phyloP scores from a whole-genome alignment of 1,140 invertebrate species.

The Adoxophyes honmai region DNA sequence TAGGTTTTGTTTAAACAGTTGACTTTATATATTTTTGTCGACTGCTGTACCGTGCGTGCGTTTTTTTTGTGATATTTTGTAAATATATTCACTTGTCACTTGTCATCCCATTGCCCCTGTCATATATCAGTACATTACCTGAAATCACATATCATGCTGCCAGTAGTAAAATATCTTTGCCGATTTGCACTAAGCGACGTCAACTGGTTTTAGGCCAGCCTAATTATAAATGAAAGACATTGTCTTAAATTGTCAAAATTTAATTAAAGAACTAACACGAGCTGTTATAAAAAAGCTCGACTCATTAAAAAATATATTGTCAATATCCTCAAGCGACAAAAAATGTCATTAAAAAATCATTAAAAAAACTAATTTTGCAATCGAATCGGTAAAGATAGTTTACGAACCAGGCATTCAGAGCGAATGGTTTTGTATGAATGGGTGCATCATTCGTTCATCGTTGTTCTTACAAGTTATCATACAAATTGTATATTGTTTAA shows the following conservation, averaged over 20 bases:
- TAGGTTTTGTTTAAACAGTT: not conserved
- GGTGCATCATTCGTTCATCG: not conserved
- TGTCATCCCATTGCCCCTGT: constrained; percentile 6
- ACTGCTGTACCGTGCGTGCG: not conserved
- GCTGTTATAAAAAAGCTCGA: not conserved
- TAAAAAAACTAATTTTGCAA: too few relatives aligned
- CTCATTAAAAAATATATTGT: not conserved
- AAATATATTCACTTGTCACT: not conserved
- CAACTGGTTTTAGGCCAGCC: too few relatives aligned
- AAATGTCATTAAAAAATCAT: constrained; percentile 1
- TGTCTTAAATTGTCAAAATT: not conserved
- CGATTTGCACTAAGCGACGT: too few relatives aligned
- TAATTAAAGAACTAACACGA: not conserved
- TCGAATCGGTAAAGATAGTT: constrained; percentile 3
- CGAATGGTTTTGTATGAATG: too few relatives aligned
- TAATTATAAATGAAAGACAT: too few relatives aligned
- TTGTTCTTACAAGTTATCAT: not conserved
- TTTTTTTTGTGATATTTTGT: not conserved
- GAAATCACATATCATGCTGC: constrained; percentile 9
- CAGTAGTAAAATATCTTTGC: constrained; percentile 3
- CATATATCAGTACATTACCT: constrained; percentile 14
- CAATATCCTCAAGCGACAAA: not conserved
- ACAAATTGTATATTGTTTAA: constrained; percentile 14
- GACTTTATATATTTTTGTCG: not conserved
- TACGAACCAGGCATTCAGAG: not conserved